Evolutionary conservation across 2,888 invertebrate species (phyloP), one percentile per base, ranked within the genome.

Genomic region (Thymelicus acteon): DNA sequence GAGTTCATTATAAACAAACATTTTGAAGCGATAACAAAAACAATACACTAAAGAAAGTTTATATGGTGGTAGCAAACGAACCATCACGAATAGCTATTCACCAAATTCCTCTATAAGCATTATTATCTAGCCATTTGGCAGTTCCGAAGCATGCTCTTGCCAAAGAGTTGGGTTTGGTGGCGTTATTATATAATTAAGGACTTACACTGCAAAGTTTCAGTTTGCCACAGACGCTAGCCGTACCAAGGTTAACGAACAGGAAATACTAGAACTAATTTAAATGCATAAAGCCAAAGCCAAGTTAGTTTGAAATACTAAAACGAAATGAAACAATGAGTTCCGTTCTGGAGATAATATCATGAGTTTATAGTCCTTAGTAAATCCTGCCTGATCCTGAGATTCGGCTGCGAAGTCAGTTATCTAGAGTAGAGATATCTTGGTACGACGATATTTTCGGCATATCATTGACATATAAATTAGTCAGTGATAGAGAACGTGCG

Each of bases 181-280:
- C 69, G 69, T 69, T 69, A 69, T 69, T 69, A 69, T 69, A 69
- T 69, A 69, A 69, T 69, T 63, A 69, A 63, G 69, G 69, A 69
- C 63, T 69, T 63, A 39, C 69, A 63, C 69, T 69, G 39, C 39
- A 44, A 47, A 68, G 68, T 68, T 69, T 37, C 69, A 47, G 62
- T 44, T 62, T 24, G 58, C 61, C 39, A 62, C 63, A 69, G 24
- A 69, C 60, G 54, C 63, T 47, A 69, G 54, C 57, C 52, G 63
- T 57, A 54, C 69, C 57, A 69, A 69, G 69, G 69, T 69, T 63
- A 63, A 63, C 47, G 69, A 69, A 69, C 57, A 63, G 69, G 69
- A 69, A 69, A 63, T 69, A 31, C 54, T 62, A 69, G 69, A 57
- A 69, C 69, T 69, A 69, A 69, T 69, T 69, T 62, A 37, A 62